Evolutionary conservation across 2,888 invertebrate genomes (phyloP).

Genomic region (Hirtodrosophila histrioides): DNA sequence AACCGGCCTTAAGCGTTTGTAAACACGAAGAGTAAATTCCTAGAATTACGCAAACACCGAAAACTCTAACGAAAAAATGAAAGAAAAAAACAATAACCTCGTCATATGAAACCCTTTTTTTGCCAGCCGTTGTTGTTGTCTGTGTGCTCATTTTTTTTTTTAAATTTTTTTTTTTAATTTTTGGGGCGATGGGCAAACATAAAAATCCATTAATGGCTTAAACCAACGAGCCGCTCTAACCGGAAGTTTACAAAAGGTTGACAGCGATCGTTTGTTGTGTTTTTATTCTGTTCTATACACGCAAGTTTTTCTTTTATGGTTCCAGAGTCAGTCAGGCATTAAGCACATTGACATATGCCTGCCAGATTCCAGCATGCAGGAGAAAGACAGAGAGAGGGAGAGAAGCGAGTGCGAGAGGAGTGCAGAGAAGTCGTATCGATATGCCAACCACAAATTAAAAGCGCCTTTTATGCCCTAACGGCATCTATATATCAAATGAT

Average conservation of each 20-base stretch:
- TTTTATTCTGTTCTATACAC: slow-evolving; percentile 32
- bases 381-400: slow-evolving; percentile 7
- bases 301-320: slow-evolving; percentile 40
- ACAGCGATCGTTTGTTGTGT: slow-evolving; percentile 61
- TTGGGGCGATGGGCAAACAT: slow-evolving; percentile 47
- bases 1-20: slow-evolving; percentile 17
- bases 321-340: slow-evolving; percentile 67
- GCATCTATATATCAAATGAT: slow-evolving; percentile 14
- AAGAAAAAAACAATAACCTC: slow-evolving; percentile 15
- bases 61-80: background rate
- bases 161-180: slow-evolving; percentile 22
- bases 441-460: slow-evolving; percentile 66
- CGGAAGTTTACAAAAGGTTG: slow-evolving; percentile 77
- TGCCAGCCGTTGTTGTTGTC: slow-evolving; percentile 19
- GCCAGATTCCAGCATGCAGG: slow-evolving; percentile 53
- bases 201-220: slow-evolving; percentile 66
- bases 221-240: slow-evolving; percentile 61
- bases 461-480: slow-evolving; percentile 52
- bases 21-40: slow-evolving; percentile 30
- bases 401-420: slow-evolving; percentile 2
- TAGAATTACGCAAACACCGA: slow-evolving; percentile 26
- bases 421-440: slow-evolving; percentile 51
- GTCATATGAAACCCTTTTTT: slow-evolving; percentile 38
- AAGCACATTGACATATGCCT: slow-evolving; percentile 74
- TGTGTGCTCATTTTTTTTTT: slow-evolving; percentile 6